Conservation (phyloP, 2,797 vertebrate species). For the Alosa sapidissima region DNA sequence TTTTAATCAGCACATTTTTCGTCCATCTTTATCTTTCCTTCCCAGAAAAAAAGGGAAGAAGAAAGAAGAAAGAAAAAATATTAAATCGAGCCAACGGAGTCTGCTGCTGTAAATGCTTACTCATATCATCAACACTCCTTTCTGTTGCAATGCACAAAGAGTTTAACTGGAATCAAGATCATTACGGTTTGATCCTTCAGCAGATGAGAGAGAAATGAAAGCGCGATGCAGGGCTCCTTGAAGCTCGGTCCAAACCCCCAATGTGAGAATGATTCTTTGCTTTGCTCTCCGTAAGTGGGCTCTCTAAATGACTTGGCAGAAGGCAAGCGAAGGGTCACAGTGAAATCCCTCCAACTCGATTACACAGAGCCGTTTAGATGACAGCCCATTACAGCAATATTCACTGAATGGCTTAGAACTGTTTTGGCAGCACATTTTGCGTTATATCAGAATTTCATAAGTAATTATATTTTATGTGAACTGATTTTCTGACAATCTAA, state of each 20-base stretch:
- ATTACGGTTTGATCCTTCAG: not conserved
- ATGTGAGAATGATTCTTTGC: not conserved
- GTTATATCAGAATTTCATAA: not conserved
- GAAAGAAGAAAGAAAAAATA: not conserved
- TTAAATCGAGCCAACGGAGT: not conserved
- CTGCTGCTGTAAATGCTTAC: not conserved
- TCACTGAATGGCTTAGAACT: not conserved
- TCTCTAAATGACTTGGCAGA: slow-evolving; percentile 1
- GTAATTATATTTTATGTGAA: not conserved
- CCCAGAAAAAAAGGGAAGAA: not conserved
- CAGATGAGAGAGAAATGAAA: not conserved
- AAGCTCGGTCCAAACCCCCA: not conserved
- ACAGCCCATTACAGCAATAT: not conserved
- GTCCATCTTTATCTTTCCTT: slow-evolving; percentile 51
- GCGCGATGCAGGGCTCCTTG: not conserved
- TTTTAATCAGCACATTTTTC: slow-evolving; percentile 61
- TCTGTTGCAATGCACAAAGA: not conserved
- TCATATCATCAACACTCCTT: slow-evolving; percentile 13
- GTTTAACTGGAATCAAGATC: not conserved
- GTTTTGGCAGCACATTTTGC: slow-evolving; percentile 10
- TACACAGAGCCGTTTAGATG: not conserved
- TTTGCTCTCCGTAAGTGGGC: not conserved
- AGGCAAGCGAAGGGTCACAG: not conserved
- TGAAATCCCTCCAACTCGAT: slow-evolving; percentile 15
- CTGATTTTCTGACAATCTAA: not conserved